Base-by-base conservation (phyloP, 2,797 vertebrate genomes). In the Otolemur crassicaudatus region DNA sequence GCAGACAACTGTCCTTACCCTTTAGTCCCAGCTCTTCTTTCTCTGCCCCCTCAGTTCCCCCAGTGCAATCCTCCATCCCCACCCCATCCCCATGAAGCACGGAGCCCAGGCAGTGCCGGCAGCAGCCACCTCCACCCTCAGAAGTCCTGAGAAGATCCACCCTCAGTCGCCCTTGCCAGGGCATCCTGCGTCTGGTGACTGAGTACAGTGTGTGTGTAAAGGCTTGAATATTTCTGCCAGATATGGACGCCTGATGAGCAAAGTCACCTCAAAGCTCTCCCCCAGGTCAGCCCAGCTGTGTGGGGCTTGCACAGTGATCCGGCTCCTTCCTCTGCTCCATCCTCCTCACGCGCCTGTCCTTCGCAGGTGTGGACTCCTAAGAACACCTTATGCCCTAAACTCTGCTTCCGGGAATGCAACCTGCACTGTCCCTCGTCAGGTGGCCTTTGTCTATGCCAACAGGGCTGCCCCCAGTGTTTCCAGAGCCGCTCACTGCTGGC, bases 231-330 rank as follows among this genome's bases (percentile, higher is more conserved):
- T 29, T 77, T 43, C 82, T 60, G 65, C 40, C 14, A 9, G 61
- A n/a, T 56, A 7, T 0, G 2, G 77, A 49, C 22, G 4, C 23
- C 46, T 1, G 8, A 37, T 31, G 63, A 87, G 31, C 14, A 46
- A 8, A 63, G 43, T 58, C 23, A 0, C 56, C 67, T 56, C 65
- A 20, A 29, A 43, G 16, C 9, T 56, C 31, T 65, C 46, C 13
- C 5, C 8, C 9, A n/a, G 27, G 2, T 1, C 11, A 40, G 34
- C 88, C n/a, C 1, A n/a, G 16, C 65, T 46, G 56, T 5, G 37
- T 3, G 43, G 58, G 56, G 63, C 20, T 58, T 5, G 2, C 27
- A 0, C 13, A 1, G 0, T 1, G 6, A 22, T 19, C 20, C 43
- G 27, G 22, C 25, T 16, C 72, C 43, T 37, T 67, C n/a, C 29